Evolutionary conservation across 1,140 invertebrate genomes (phyloP).

Genomic region (Drosophila orosa): DNA sequence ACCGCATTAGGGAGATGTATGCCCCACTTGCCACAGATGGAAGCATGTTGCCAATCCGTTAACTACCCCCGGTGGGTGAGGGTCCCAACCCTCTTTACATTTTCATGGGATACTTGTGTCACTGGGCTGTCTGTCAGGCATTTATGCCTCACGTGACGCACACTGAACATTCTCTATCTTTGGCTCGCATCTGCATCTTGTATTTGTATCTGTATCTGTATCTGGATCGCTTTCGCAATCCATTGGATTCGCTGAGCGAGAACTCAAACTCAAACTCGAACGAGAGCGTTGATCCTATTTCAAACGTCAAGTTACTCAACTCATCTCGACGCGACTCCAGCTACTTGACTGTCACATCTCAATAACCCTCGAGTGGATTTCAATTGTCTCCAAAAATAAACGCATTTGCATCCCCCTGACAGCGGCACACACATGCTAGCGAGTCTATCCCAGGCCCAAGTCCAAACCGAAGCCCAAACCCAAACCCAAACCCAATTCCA

Average conservation of each 20-base stretch:
- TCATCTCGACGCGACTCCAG: slow-evolving; percentile 49
- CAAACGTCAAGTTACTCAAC: slow-evolving; percentile 73
- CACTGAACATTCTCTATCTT: slow-evolving; percentile 36
- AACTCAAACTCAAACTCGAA: slow-evolving; percentile 7
- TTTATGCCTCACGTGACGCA: slow-evolving; percentile 21
- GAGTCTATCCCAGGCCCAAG: slow-evolving; percentile 42
- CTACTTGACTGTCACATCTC: slow-evolving; percentile 81
- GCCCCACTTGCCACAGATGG: neutral
- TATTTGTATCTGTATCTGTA: slow-evolving; percentile 9
- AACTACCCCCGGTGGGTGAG: slow-evolving; percentile 11
- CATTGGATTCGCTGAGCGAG: slow-evolving; percentile 22
- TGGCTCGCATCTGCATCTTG: neutral
- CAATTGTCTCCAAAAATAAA: slow-evolving; percentile 82
- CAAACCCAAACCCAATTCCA: slow-evolving; percentile 45
- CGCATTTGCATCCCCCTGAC: slow-evolving; percentile 71
- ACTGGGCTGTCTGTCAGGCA: slow-evolving; percentile 42
- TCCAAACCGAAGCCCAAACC: slow-evolving; percentile 54
- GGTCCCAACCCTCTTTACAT: slow-evolving; percentile 32
- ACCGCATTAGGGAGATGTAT: slow-evolving; percentile 3
- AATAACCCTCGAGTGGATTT: slow-evolving; percentile 81
- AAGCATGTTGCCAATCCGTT: slow-evolving; percentile 19
- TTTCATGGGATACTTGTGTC: slow-evolving; percentile 22
- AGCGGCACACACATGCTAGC: slow-evolving; percentile 6
- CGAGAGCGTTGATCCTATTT: slow-evolving; percentile 73
- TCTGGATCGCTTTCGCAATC: slow-evolving; percentile 29